phyloP scores from a whole-genome alignment of 2,113 vertebrate genomes.

The Cathartes aura region DNA sequence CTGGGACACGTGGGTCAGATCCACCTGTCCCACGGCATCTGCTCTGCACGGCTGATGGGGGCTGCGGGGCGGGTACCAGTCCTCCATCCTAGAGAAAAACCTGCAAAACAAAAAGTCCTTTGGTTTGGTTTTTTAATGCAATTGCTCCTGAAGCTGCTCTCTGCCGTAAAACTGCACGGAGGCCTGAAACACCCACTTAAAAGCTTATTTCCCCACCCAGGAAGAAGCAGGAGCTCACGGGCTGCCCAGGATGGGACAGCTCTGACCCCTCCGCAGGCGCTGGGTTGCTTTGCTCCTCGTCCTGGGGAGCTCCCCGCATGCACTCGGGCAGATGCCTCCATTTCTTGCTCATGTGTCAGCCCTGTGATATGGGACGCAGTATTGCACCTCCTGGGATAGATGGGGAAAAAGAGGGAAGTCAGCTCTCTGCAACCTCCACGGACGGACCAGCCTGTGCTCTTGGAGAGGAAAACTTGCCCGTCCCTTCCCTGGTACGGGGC shows the following conservation, averaged over 20 bases:
- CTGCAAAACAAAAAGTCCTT: not conserved
- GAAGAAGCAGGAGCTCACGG: not conserved
- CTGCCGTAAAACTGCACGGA: not conserved
- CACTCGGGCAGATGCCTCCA: not conserved
- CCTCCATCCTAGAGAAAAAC: not conserved
- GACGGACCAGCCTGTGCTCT: rapidly evolving
- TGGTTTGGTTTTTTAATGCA: not conserved
- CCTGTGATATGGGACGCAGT: not conserved
- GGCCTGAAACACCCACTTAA: not conserved
- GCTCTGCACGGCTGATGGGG: not conserved
- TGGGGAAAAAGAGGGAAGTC: not conserved
- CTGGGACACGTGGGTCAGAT: not conserved
- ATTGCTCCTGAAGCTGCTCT: not conserved
- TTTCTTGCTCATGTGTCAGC: not conserved
- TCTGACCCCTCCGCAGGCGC: not conserved
- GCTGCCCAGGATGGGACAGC: not conserved
- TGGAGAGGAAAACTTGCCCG: not conserved
- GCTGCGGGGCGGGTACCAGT: not conserved
- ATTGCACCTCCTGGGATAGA: not conserved
- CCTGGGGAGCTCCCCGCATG: no score
- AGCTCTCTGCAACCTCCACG: not conserved
- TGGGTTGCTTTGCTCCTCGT: not conserved
- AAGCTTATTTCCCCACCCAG: not conserved
- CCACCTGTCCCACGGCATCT: not conserved
- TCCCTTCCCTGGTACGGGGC: not conserved